A percentile compares a stretch with the other conserved stretches of the same genome.
Evolutionary conservation across 2,113 vertebrate species (phyloP).

Genomic region (Miniopterus natalensis): DNA sequence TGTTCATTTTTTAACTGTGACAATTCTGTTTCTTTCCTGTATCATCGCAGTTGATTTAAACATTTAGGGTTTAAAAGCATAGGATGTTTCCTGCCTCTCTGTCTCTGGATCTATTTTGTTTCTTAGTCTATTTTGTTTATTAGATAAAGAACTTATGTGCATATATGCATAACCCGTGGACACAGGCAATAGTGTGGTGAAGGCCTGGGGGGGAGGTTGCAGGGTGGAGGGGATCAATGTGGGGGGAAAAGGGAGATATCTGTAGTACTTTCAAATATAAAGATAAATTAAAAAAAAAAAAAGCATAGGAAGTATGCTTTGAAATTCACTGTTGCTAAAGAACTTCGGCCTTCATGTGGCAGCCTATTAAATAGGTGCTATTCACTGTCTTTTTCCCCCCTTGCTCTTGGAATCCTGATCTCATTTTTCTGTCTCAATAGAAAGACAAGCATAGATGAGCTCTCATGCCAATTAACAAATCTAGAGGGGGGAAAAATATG

Average conservation of each 20-base stretch:
- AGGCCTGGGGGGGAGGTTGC: too few relatives aligned
- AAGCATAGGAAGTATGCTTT: conserved; percentile 8
- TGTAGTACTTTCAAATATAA: too few relatives aligned
- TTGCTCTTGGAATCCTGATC: conserved; percentile 36
- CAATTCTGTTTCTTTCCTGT: conserved; percentile 41
- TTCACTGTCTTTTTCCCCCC: neutral
- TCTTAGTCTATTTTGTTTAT: too few relatives aligned
- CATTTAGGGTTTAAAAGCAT: neutral
- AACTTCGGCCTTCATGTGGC: conserved; percentile 8
- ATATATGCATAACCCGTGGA: too few relatives aligned
- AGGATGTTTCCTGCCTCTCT: neutral
- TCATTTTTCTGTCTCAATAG: conserved; percentile 50
- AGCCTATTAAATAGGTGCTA: conserved; percentile 35
- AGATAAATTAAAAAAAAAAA: neutral
- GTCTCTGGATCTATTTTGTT: too few relatives aligned
- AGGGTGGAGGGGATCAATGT: too few relatives aligned
- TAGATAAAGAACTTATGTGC: too few relatives aligned
- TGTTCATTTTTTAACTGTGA: conserved; percentile 40
- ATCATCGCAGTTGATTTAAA: neutral
- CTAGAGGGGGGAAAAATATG: conserved; percentile 4
- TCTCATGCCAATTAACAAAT: conserved; percentile 44
- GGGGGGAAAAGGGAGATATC: too few relatives aligned
- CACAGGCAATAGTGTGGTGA: too few relatives aligned
- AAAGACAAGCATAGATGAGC: conserved; percentile 39
- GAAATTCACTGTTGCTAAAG: conserved; percentile 46